Evolutionary conservation across 2,113 vertebrate species (phyloP).

Genomic region (Platanista minor): DNA sequence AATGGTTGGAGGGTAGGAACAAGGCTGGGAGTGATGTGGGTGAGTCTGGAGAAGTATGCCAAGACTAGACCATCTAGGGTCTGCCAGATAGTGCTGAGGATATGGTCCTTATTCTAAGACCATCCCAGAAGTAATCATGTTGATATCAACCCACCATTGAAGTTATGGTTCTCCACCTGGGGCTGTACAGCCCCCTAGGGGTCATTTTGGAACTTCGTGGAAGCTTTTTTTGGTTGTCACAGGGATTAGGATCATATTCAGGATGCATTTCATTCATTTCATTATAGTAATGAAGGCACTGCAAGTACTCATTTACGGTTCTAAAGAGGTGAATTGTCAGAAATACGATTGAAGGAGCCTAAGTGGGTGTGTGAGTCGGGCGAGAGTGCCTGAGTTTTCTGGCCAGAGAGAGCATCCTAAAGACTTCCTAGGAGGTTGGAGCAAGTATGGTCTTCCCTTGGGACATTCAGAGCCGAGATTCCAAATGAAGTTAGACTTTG

Average conservation of each 20-base stretch:
- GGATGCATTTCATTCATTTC: not conserved
- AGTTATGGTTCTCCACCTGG: not conserved
- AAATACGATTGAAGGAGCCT: not conserved
- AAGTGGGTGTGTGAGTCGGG: not conserved
- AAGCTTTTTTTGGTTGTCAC: not conserved
- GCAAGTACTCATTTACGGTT: not conserved
- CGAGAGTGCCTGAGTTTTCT: not conserved
- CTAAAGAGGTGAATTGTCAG: not conserved
- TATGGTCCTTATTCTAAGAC: not conserved
- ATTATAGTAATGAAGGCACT: not conserved
- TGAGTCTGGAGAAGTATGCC: not conserved
- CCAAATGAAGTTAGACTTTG: not conserved
- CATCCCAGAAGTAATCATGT: not conserved
- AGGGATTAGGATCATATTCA: not conserved
- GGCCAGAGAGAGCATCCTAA: not conserved
- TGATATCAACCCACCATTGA: accelerated
- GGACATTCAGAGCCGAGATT: not conserved
- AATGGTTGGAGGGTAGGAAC: not conserved
- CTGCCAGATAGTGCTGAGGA: not conserved
- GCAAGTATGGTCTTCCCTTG: not conserved
- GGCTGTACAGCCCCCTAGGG: not conserved
- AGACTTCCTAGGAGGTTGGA: not conserved
- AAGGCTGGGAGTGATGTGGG: not conserved
- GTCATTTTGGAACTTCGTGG: not conserved
- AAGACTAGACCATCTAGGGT: not conserved